Evolutionary conservation across 1,140 invertebrate genomes (phyloP), one percentile per base, ranked within the genome.

Genomic region (Sminthurides bifidus): DNA sequence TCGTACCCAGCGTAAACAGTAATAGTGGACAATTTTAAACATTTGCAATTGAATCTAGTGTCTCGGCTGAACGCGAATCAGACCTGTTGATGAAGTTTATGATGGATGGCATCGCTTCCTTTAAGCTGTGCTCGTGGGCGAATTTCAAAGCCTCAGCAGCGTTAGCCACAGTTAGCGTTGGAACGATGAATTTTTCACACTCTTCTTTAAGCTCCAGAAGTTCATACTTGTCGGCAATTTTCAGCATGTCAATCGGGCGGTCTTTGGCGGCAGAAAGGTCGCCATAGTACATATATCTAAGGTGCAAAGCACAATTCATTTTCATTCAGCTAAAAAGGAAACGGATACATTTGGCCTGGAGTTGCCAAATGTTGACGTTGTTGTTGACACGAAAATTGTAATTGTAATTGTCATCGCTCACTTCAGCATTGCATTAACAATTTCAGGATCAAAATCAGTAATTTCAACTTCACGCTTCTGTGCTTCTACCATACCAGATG

Each of bases 151-250:
- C 35, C 38, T 60, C 56, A 15, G 56, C 52, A 2, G 56, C 56
- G 48, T 60, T 60, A 8, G 58, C 58, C 1, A 60, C 58, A n/a
- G 23, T 60, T 5, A 64, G 38, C 29, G 60, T 60, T 2, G 44
- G 43, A 17, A 55, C 41, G 19, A 64, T 60, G 14, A 46, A 38
- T 21, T 56, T 31, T 51, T 64, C 62, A 40, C 62, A 64, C 14
- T 64, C 58, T 37, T 60, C 58, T 54, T 64, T 64, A 2, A 64
- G 37, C 8, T 58, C 52, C 3, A 14, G 14, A 15, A 64, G 33
- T 33, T 64, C 46, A 38, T 64, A 64, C 21, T 64, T 64, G 26
- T 64, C 62, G 4, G 58, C 56, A n/a, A 64, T 58, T 53, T 59
- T 52, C 52, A 64, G 40, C 5, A 64, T 15, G 4, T 41, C 38